Percentiles rank a stretch among this genome's conserved stretches.
Evolutionary conservation across 2,888 invertebrate species (phyloP).

Genomic region (Thecocarcelia acutangulata): DNA sequence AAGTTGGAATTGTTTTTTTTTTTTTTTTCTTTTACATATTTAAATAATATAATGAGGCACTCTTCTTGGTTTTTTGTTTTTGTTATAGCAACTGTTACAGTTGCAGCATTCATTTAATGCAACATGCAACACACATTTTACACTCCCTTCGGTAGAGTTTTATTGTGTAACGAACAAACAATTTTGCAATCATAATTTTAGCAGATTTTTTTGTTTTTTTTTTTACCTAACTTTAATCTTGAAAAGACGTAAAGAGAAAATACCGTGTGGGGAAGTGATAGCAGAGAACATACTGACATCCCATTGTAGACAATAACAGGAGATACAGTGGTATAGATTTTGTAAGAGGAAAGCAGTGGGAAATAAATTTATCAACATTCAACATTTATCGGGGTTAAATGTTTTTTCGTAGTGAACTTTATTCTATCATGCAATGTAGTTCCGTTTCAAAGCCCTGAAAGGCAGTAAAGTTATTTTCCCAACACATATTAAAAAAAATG

Average conservation of each 20-base stretch:
- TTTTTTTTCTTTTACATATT: conserved; percentile 41
- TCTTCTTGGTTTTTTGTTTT: conserved; percentile 12
- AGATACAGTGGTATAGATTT: conserved; percentile 18
- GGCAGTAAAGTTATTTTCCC: too few species aligned
- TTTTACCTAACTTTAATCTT: conserved; percentile 9
- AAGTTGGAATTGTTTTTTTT: conserved; percentile 35
- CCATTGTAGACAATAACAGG: conserved; percentile 40
- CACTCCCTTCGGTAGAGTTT: conserved; percentile 26
- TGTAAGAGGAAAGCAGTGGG: too few species aligned
- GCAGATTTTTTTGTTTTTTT: conserved; percentile 9
- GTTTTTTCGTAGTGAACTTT: too few species aligned
- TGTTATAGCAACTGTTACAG: conserved; percentile 20
- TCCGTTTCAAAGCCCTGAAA: too few species aligned
- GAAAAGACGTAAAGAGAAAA: neutral
- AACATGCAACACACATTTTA: conserved; percentile 19
- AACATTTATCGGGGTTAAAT: too few species aligned
- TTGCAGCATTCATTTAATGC: conserved; percentile 29
- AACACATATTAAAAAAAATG: too few species aligned
- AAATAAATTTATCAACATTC: too few species aligned
- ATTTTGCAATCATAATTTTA: conserved; percentile 43
- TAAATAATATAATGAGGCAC: conserved; percentile 63
- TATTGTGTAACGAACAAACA: conserved; percentile 26
- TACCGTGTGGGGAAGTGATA: neutral
- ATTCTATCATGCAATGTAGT: too few species aligned
- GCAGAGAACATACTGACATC: conserved; percentile 29